Conservation (phyloP, 2,113 vertebrate genomes). For the Cepphus grylle region DNA sequence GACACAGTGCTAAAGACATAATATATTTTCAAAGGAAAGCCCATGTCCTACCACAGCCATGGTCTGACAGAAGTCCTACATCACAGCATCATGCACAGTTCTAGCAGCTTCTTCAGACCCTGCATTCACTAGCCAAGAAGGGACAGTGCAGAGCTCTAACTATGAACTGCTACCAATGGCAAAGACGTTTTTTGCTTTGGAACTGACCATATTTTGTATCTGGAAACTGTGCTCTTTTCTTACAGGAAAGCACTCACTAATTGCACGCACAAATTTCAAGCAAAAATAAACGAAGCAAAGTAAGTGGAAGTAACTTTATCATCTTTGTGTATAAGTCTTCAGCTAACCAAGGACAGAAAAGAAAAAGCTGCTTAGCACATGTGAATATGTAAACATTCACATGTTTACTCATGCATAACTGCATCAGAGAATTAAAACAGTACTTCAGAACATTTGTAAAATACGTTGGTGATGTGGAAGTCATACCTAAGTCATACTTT, state of each 20-base stretch:
- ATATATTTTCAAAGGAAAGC: background rate
- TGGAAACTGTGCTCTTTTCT: background rate
- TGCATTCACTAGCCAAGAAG: background rate
- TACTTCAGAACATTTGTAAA: background rate
- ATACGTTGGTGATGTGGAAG: background rate
- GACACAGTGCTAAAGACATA: background rate
- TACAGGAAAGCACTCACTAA: background rate
- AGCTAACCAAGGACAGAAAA: background rate
- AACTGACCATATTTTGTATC: background rate
- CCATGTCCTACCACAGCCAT: background rate
- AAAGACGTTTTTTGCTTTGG: background rate
- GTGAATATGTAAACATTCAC: background rate
- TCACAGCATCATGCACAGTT: background rate
- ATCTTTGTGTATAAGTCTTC: background rate
- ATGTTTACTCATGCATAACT: background rate
- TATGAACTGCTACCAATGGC: background rate
- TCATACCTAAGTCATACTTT: background rate
- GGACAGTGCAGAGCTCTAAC: background rate
- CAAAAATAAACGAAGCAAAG: background rate
- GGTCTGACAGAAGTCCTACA: background rate
- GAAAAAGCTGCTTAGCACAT: background rate
- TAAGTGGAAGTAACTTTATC: background rate
- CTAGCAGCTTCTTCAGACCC: background rate
- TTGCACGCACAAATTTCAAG: background rate
- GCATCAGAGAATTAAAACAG: background rate